Evolutionary conservation across 1,140 invertebrate genomes (phyloP).

Genomic region (Atopsyche davidsoni): DNA sequence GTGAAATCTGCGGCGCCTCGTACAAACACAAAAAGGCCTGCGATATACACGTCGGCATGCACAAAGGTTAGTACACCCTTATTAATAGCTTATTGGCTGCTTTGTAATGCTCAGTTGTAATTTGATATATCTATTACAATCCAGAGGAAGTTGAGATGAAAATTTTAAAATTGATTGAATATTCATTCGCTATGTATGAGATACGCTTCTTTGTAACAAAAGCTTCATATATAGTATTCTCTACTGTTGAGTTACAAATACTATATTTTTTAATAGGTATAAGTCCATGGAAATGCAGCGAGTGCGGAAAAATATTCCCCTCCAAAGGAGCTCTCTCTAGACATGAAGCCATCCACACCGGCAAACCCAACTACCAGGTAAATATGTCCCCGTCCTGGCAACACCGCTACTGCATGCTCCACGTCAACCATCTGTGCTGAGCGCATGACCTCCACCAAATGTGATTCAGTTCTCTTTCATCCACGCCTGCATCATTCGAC

Average conservation of each 20-base stretch:
- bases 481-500: no score
- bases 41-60: slow-evolving; percentile 60
- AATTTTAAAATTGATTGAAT: no score
- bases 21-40: slow-evolving; percentile 60
- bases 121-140: no score
- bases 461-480: neutral
- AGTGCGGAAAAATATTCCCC: slow-evolving; percentile 71
- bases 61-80: no score
- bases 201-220: no score
- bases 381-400: slow-evolving; percentile 5
- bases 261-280: slow-evolving; percentile 46
- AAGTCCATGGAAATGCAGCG: slow-evolving; percentile 63
- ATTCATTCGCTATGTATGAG: no score
- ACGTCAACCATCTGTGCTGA: slow-evolving; percentile 1
- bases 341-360: slow-evolving; percentile 62
- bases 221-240: no score
- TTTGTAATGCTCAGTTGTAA: no score
- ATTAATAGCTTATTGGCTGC: no score
- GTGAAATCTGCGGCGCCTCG: slow-evolving; percentile 57
- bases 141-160: no score
- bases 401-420: neutral
- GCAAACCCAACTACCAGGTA: slow-evolving; percentile 58
- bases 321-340: slow-evolving; percentile 60
- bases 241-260: no score
- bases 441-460: neutral